phyloP scores from a whole-genome alignment of 1,140 invertebrate genomes.

The Heliconius hewitsoni region DNA sequence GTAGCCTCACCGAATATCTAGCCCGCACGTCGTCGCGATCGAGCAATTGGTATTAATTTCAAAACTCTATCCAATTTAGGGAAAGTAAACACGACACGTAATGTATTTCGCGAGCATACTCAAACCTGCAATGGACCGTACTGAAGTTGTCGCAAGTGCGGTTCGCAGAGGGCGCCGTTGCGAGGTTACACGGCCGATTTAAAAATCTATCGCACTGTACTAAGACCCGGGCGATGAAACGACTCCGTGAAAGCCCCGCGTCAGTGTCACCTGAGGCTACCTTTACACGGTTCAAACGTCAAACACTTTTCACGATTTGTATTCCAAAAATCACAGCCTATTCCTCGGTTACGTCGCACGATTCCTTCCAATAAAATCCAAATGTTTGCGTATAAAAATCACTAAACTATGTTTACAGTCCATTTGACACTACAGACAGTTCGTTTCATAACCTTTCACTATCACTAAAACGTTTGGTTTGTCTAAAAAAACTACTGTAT shows the following conservation, averaged over 20 bases:
- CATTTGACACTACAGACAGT: conserved; percentile 56
- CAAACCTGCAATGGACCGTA: conserved; percentile 53
- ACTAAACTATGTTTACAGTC: conserved; percentile 64
- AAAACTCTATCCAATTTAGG: conserved; percentile 58
- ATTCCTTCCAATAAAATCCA: conserved; percentile 56
- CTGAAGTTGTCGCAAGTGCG: conserved; percentile 54
- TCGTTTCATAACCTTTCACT: conserved; percentile 59
- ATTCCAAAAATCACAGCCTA: conserved; percentile 66
- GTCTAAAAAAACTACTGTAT: conserved; percentile 54
- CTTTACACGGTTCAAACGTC: conserved; percentile 67
- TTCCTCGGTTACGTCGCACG: conserved; percentile 50
- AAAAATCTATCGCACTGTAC: conserved; percentile 47
- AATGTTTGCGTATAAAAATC: conserved; percentile 51
- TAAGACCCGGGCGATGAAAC: conserved; percentile 31
- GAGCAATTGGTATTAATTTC: conserved; percentile 39
- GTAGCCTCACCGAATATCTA: conserved; percentile 46
- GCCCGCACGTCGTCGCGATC: conserved; percentile 29
- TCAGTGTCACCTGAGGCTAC: conserved; percentile 57
- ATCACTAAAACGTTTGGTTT: conserved; percentile 56
- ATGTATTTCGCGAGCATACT: conserved; percentile 68
- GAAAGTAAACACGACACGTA: conserved; percentile 76
- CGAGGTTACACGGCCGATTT: conserved; percentile 63
- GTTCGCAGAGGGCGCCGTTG: conserved; percentile 66
- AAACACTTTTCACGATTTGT: conserved; percentile 50
- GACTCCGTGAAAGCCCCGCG: conserved; percentile 47